phyloP scores from a whole-genome alignment of 2,113 vertebrate species.

The Spilogale gracilis region DNA sequence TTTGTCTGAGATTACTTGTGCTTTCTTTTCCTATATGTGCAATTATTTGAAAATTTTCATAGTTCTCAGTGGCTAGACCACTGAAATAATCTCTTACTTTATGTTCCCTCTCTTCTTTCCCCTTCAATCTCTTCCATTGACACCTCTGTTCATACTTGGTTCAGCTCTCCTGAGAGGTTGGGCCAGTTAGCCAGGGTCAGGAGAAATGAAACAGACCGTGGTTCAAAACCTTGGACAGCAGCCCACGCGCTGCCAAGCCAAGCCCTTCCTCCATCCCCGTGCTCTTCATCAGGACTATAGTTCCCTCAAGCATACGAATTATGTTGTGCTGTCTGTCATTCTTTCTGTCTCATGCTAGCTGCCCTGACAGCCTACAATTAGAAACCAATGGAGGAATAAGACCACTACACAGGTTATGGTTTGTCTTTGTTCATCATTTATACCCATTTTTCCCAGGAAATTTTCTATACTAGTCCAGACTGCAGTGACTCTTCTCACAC shows the following conservation, averaged over 20 bases:
- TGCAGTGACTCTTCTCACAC: not conserved
- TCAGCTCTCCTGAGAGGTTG: not conserved
- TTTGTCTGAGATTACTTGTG: not conserved
- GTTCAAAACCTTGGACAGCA: conserved; percentile 42
- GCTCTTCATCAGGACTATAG: not conserved
- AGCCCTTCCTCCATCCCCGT: not conserved
- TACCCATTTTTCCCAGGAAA: not conserved
- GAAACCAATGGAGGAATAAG: not conserved
- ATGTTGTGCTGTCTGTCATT: not conserved
- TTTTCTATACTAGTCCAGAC: not conserved
- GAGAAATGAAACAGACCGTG: not conserved
- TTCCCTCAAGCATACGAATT: not conserved
- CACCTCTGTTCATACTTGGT: not conserved
- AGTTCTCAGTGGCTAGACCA: not conserved
- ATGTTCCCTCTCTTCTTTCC: not conserved
- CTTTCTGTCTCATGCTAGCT: not conserved
- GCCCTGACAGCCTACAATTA: not conserved
- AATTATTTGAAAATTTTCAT: conserved; percentile 37
- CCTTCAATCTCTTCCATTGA: not conserved
- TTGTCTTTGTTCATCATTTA: not conserved
- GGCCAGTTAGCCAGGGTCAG: not conserved
- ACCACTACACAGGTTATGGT: not conserved
- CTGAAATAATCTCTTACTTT: not conserved
- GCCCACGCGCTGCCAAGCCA: no score
- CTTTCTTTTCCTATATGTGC: not conserved